A percentile compares a stretch with the other conserved stretches of the same genome.
Conservation (phyloP, 2,797 vertebrate genomes). For the Knipowitschia caucasica region DNA sequence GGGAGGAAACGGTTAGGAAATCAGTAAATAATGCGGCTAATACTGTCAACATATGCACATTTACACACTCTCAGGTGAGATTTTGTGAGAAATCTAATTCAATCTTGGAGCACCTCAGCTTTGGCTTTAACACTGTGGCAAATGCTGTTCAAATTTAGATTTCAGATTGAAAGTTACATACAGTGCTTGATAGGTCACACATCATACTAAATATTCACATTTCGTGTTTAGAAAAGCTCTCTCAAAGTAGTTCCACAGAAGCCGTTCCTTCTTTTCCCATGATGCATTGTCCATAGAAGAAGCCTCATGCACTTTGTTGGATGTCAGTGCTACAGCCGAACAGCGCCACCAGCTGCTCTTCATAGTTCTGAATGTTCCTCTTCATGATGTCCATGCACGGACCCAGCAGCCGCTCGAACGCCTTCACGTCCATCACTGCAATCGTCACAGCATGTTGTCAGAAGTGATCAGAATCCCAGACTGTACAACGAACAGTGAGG, state of each 20-base stretch:
- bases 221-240: conserved; percentile 58
- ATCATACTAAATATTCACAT: conserved; percentile 58
- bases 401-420: conserved; percentile 96
- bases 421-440: conserved; percentile 93
- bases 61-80: conserved; percentile 72
- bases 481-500: too few relatives aligned
- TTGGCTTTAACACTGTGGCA: conserved; percentile 48
- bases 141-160: conserved; percentile 29
- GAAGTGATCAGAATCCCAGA: too few relatives aligned
- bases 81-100: conserved; percentile 53
- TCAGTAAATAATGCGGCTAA: conserved; percentile 51
- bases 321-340: conserved; percentile 96
- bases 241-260: conserved; percentile 49
- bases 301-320: conserved; percentile 83
- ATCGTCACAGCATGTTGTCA: background rate
- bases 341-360: conserved; percentile 92
- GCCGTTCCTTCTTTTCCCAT: conserved; percentile 74
- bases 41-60: conserved; percentile 51
- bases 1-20: conserved; percentile 38
- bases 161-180: conserved; percentile 18
- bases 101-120: conserved; percentile 51
- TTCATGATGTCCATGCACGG: conserved; percentile 99
- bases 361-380: conserved; percentile 97
- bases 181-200: conserved; percentile 50
- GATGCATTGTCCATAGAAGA: conserved; percentile 71